Evolutionary conservation across 1,140 invertebrate genomes (phyloP).

Genomic region (Pteromalus puparum): DNA sequence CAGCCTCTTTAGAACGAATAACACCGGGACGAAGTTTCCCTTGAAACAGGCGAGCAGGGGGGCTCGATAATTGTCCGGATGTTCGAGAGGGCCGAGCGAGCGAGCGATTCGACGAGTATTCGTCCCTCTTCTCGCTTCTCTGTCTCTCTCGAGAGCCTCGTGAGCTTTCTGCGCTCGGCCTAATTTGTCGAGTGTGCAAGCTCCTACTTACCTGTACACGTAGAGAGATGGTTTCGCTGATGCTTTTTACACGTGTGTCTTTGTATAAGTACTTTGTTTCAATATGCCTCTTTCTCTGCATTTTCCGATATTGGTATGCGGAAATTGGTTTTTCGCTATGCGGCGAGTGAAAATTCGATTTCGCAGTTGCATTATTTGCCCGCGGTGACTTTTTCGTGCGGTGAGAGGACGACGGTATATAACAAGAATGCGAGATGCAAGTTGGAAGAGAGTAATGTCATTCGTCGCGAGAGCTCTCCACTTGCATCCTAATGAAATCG

Average conservation of each 20-base stretch:
- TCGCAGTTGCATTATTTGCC: no score
- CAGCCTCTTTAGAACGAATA: not conserved
- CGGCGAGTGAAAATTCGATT: not conserved
- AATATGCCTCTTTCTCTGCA: not conserved
- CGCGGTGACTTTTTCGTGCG: not conserved
- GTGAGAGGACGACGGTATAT: no score
- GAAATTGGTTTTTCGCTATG: not conserved
- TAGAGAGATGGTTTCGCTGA: not conserved
- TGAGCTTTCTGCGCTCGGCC: not conserved
- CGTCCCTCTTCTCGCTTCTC: not conserved
- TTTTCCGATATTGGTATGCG: not conserved
- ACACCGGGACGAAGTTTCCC: not conserved
- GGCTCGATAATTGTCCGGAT: constrained; percentile 13
- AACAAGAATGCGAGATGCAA: not conserved
- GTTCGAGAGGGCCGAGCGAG: not conserved
- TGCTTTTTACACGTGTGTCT: not conserved
- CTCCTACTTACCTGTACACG: not conserved
- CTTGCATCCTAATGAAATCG: constrained; percentile 9
- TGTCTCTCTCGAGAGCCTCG: not conserved
- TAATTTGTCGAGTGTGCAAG: constrained; percentile 27
- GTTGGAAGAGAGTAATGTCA: not conserved
- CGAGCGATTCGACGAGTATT: constrained; percentile 3
- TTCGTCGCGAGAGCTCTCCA: not conserved
- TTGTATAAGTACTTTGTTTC: not conserved
- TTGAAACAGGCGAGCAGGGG: not conserved